phyloP scores from a whole-genome alignment of 2,797 vertebrate species.

The Selene dorsalis region DNA sequence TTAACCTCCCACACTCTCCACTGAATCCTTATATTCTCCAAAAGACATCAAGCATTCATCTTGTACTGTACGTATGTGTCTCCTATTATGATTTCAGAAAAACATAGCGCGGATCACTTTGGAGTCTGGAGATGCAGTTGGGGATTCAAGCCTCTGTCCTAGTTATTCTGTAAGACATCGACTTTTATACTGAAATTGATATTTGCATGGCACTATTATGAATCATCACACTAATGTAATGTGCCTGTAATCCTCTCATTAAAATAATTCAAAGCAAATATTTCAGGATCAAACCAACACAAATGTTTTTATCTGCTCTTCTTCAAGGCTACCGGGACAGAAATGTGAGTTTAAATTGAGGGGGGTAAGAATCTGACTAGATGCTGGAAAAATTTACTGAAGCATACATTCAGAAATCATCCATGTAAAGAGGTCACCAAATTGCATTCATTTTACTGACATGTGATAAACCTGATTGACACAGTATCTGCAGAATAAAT shows the following conservation, averaged over 20 bases:
- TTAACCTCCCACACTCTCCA: constrained; percentile 13
- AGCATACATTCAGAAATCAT: neutral
- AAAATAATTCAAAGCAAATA: neutral
- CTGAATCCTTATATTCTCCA: neutral
- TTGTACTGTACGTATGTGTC: neutral
- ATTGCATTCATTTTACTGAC: no score
- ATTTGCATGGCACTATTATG: neutral
- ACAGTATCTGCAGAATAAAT: neutral
- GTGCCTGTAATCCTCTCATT: neutral
- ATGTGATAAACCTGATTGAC: neutral
- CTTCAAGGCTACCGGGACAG: constrained; percentile 29
- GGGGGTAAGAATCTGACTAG: neutral
- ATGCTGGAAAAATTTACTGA: neutral
- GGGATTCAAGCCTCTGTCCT: constrained; percentile 82
- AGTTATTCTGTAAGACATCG: constrained; percentile 82
- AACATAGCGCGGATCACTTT: constrained; percentile 58
- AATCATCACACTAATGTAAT: neutral
- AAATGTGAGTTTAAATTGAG: constrained; percentile 34
- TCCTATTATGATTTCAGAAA: constrained; percentile 68
- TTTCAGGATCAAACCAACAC: neutral
- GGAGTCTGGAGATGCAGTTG: constrained; percentile 74
- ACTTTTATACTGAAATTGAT: neutral
- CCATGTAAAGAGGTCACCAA: neutral
- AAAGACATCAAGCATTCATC: neutral
- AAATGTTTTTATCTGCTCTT: neutral